Conservation (phyloP, 1,140 invertebrate species). For the Mylabris phalerata region DNA sequence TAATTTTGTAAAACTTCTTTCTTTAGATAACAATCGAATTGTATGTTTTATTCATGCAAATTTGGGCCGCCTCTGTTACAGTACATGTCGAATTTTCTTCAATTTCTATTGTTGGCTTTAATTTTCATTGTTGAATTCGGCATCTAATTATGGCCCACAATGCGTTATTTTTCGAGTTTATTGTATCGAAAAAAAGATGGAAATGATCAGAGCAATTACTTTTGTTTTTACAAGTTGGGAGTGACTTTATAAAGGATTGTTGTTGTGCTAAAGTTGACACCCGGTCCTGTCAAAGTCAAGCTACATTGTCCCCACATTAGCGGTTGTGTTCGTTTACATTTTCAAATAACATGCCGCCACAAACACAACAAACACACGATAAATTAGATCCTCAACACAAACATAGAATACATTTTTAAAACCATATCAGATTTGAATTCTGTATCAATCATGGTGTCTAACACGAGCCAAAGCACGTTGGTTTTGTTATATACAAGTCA, state of each 20-base stretch:
- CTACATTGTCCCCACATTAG: constrained; percentile 16
- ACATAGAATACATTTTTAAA: constrained; percentile 19
- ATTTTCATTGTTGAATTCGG: no score
- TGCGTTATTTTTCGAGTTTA: no score
- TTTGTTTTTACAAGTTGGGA: neutral
- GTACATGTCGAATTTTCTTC: no score
- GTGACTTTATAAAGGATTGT: constrained; percentile 7
- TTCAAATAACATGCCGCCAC: constrained; percentile 1
- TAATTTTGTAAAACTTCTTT: no score
- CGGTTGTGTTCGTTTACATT: constrained; percentile 4
- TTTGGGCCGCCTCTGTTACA: no score
- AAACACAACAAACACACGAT: constrained; percentile 11
- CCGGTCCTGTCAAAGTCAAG: constrained; percentile 11
- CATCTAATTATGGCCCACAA: no score
- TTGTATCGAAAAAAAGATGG: no score
- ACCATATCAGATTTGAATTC: constrained; percentile 16
- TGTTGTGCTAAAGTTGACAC: constrained; percentile 8
- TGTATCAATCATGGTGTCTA: constrained; percentile 17
- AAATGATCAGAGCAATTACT: no score
- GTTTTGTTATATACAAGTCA: neutral
- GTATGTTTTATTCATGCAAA: no score
- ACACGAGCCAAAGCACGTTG: constrained; percentile 5
- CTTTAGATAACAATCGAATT: no score
- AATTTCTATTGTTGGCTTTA: no score
- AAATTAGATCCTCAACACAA: constrained; percentile 14